Conservation (phyloP, 2,113 vertebrate species). For the Amazona vittata region DNA sequence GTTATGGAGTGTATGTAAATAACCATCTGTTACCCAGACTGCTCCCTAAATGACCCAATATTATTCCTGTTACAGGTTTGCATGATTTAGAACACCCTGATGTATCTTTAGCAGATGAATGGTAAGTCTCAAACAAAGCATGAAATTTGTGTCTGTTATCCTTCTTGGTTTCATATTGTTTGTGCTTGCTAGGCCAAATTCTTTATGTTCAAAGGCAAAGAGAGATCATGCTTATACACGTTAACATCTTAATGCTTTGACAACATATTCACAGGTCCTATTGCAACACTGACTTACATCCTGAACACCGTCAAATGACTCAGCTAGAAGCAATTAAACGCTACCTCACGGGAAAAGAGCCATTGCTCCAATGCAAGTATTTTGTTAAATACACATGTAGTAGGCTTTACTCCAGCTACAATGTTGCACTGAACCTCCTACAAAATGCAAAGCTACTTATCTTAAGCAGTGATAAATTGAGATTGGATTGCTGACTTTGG, state of each 20-base stretch:
- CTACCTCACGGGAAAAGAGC: conserved; percentile 91
- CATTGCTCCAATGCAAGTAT: conserved; percentile 89
- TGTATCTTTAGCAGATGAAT: conserved; percentile 94
- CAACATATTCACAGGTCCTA: conserved; percentile 84
- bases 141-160: conserved; percentile 2
- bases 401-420: neutral
- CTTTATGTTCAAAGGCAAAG: conserved; percentile 30
- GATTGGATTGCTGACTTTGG: neutral
- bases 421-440: neutral
- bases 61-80: conserved; percentile 82
- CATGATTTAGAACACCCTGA: conserved; percentile 99
- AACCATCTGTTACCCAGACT: conserved; percentile 2
- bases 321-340: conserved; percentile 94
- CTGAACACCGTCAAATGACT: conserved; percentile 89
- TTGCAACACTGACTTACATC: conserved; percentile 93
- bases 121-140: conserved; percentile 78
- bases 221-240: neutral
- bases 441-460: neutral
- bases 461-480: neutral
- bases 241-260: conserved; percentile 21
- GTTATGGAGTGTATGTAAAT: conserved; percentile 40
- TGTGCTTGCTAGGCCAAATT: neutral
- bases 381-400: neutral
- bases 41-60: conserved; percentile 36
- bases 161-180: conserved; percentile 6